phyloP scores from a whole-genome alignment of 2,888 invertebrate species.

The Microdon myrmicae region DNA sequence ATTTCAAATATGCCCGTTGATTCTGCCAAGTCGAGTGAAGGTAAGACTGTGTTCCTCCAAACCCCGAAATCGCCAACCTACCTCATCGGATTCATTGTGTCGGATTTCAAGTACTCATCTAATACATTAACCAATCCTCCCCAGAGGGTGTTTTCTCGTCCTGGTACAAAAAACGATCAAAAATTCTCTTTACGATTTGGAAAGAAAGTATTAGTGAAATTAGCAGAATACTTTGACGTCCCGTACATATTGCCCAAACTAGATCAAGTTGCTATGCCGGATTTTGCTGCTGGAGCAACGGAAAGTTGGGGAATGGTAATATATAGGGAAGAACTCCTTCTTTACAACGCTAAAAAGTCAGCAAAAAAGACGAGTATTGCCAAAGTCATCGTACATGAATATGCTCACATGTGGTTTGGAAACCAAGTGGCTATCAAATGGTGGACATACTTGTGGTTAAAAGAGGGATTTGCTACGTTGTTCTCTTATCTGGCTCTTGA shows the following conservation, averaged over 20 bases:
- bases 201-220: slow-evolving; percentile 74
- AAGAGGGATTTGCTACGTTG: slow-evolving; percentile 73
- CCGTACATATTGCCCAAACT: slow-evolving; percentile 81
- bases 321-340: slow-evolving; percentile 62
- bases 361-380: slow-evolving; percentile 67
- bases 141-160: slow-evolving; percentile 62
- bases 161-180: slow-evolving; percentile 65
- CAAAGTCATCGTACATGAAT: slow-evolving; percentile 71
- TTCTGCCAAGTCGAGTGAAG: slow-evolving; percentile 3
- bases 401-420: slow-evolving; percentile 84
- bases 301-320: slow-evolving; percentile 94
- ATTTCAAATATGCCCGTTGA: slow-evolving; percentile 57
- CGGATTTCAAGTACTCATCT: slow-evolving; percentile 67
- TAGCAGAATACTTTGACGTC: slow-evolving; percentile 78
- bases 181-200: slow-evolving; percentile 80
- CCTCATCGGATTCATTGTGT: slow-evolving; percentile 81
- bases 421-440: slow-evolving; percentile 76
- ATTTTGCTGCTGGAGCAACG: slow-evolving; percentile 88
- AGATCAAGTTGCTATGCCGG: slow-evolving; percentile 88
- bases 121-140: slow-evolving; percentile 55
- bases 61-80: slow-evolving; percentile 80
- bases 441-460: slow-evolving; percentile 80
- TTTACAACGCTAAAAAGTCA: slow-evolving; percentile 59
- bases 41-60: slow-evolving; percentile 62
- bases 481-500: slow-evolving; percentile 59